A percentile compares a stretch with the other conserved stretches of the same genome.
These are phyloP conservation scores for Peromyscus aztecus DNA, from an alignment of 2,797 vertebrate species.

Conservation along the genomic window DNA sequence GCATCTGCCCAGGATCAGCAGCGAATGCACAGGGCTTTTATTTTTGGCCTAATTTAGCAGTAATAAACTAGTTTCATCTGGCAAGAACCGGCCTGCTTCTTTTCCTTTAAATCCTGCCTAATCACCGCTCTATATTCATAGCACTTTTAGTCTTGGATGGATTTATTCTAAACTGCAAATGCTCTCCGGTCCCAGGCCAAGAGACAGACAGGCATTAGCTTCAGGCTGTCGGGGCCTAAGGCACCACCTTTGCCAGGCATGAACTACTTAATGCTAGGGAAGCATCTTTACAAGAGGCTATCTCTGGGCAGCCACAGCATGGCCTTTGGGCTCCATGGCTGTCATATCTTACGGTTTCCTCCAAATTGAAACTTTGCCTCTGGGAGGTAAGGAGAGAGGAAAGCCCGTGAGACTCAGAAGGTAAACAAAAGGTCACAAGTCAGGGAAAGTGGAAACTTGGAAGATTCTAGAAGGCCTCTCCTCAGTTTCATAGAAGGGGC, in stretches of 20 bases:
- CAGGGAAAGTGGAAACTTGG: not conserved
- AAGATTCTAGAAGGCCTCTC: not conserved
- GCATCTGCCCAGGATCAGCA: not conserved
- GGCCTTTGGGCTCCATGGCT: not conserved
- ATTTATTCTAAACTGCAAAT: conserved; percentile 49
- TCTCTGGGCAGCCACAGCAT: not conserved
- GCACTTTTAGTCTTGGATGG: conserved; percentile 10
- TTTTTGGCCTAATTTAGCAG: conserved; percentile 51
- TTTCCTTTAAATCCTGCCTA: conserved; percentile 56
- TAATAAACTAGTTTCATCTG: conserved; percentile 60
- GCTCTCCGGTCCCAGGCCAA: not conserved
- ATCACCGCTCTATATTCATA: conserved; percentile 15
- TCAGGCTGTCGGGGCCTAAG: not conserved
- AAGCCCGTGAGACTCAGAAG: not conserved
- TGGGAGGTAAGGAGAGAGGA: too few species aligned
- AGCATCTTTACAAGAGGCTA: not conserved
- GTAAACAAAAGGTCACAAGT: not conserved
- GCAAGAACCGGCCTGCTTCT: conserved; percentile 5
- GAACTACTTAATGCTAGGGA: not conserved
- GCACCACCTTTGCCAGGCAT: not conserved
- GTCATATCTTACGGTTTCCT: not conserved
- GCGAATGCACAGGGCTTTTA: conserved; percentile 2
- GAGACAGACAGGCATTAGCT: not conserved
- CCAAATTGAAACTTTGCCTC: not conserved
- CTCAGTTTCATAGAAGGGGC: not conserved